phyloP scores from a whole-genome alignment of 2,797 vertebrate species.

The Amblyraja radiata region DNA sequence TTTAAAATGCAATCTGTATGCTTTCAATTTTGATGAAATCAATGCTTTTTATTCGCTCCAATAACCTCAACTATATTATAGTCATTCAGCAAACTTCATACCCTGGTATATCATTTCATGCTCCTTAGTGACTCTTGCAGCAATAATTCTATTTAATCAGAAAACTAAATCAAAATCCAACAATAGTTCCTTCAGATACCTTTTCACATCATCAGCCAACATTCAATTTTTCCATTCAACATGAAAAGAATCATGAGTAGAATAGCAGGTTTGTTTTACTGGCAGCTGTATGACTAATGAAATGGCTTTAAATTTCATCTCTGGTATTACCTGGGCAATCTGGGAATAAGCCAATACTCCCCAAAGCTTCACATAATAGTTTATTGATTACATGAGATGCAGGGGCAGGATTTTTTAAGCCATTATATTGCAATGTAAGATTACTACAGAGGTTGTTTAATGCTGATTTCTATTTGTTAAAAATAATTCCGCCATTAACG shows the following conservation, averaged over 20 bases:
- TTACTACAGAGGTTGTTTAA: no score
- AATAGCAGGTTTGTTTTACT: neutral
- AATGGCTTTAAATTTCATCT: slow-evolving; percentile 16
- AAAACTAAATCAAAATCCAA: slow-evolving; percentile 4
- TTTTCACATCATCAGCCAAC: slow-evolving; percentile 45
- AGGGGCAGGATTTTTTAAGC: neutral
- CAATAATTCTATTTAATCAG: neutral
- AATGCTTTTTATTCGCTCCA: neutral
- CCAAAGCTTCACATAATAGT: neutral
- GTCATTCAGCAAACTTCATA: slow-evolving; percentile 16
- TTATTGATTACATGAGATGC: neutral
- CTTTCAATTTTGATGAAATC: slow-evolving; percentile 4
- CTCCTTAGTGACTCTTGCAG: neutral
- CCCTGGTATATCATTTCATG: neutral
- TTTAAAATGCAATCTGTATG: neutral
- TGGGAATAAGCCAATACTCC: neutral
- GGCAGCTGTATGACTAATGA: slow-evolving; percentile 18
- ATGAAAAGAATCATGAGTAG: slow-evolving; percentile 37
- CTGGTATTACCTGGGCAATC: slow-evolving; percentile 17
- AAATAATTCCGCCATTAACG: neutral
- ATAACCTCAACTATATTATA: neutral
- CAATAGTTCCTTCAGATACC: slow-evolving; percentile 45
- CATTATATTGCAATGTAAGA: neutral
- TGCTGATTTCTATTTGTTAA: neutral
- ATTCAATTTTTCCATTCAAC: slow-evolving; percentile 39